Base-by-base conservation (phyloP, 2,888 invertebrate genomes). In the Agrenia bidenticulata region DNA sequence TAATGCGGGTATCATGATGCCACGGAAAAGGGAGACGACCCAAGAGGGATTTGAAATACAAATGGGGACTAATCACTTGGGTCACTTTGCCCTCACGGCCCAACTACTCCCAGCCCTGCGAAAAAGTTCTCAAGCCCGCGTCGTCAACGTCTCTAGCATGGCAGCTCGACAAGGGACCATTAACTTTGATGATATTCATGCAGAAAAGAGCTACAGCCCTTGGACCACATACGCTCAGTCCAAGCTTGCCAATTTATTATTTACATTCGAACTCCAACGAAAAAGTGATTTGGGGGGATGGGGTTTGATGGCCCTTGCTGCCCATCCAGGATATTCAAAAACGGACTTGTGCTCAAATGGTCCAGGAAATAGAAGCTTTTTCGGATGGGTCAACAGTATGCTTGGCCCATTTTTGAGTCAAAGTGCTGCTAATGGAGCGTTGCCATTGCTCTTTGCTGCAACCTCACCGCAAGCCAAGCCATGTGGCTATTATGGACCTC, bases 1-100 rank as follows among this genome's bases (percentile, higher is more conserved):
- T 72, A 81, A 81, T 73, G 80, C 79, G n/a, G 81, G 80, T 2
- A 74, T 80, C 1, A 79, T 63, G 54, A 37, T 73, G 41, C 78
- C 73, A 11, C 45, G 54, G 1, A 23, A 51, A 5, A 27, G 63
- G 5, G 2, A 49, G 21, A 19, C n/a, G 5, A 63, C 56, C 13
- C 1, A 4, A 1, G 63, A 63, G n/a, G 49, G 50, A 15, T 49
- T 63, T 17, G 63, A 63, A 63, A 1, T 56, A 19, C 49, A 45
- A 23, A 49, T 63, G 1, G 49, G 56, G 42, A 56, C 63, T 1
- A 63, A 63, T 21, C 32, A 63, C 45, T 17, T 56, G 9, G 2
- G 11, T 17, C 49, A 63, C 26, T 63, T 63, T 27, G 56, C 56
- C 5, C 56, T 63, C 13, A 63, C 63, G 7, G 63, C 56, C 7